These are phyloP conservation scores for Corythaeola cristata DNA, from an alignment of 2,113 vertebrate species.

Conservation along the genomic window DNA sequence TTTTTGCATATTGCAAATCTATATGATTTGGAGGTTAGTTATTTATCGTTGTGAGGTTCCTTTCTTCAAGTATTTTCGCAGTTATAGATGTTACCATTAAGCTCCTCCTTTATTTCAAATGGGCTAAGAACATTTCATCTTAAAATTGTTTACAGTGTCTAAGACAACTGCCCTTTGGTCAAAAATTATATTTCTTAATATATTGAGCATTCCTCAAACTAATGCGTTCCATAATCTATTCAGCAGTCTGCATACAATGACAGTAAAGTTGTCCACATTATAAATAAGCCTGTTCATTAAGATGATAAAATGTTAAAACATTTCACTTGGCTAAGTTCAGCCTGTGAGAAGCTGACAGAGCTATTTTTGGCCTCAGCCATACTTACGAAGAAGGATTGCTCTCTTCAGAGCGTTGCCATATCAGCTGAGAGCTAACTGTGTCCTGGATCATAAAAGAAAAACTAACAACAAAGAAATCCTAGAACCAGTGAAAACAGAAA, in stretches of 20 bases:
- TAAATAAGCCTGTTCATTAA: conserved; percentile 69
- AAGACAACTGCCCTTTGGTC: background rate
- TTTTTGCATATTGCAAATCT: background rate
- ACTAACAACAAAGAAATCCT: background rate
- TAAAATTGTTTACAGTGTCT: background rate
- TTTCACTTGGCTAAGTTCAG: conserved; percentile 58
- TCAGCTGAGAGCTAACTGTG: conserved; percentile 45
- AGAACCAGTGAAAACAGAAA: background rate
- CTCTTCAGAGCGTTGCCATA: conserved; percentile 44
- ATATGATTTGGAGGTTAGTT: background rate
- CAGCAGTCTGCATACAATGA: background rate
- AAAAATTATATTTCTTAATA: conserved; percentile 8
- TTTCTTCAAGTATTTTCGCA: background rate
- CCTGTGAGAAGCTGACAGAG: conserved; percentile 60
- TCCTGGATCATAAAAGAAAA: conserved; percentile 41
- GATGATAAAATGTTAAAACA: conserved; percentile 62
- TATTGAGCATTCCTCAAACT: background rate
- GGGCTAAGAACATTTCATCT: background rate
- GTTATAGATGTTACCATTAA: background rate
- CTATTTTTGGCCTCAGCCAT: conserved; percentile 48
- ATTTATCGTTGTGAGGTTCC: background rate
- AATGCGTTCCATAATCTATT: conserved; percentile 35
- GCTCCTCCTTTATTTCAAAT: background rate
- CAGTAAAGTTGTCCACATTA: conserved; percentile 54
- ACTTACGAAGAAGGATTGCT: conserved; percentile 41